A percentile compares a stretch with the other conserved stretches of the same genome.
Conservation (phyloP, 2,113 vertebrate genomes). For the Nesoenas mayeri region DNA sequence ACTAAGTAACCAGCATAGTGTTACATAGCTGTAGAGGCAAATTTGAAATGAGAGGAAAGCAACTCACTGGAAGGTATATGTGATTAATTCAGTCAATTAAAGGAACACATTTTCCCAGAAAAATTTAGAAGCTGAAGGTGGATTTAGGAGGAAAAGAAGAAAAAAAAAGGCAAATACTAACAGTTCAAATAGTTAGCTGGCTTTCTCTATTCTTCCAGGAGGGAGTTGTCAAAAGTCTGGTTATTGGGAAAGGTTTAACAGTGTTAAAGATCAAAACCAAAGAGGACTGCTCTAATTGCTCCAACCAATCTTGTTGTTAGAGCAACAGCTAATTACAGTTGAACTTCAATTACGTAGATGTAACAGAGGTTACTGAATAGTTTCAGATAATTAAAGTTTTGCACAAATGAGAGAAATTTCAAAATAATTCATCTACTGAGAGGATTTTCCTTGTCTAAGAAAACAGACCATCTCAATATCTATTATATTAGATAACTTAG, state of each 20-base stretch:
- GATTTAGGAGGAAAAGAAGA: not conserved
- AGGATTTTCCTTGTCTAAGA: not conserved
- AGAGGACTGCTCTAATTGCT: not conserved
- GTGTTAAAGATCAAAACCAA: not conserved
- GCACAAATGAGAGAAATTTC: not conserved
- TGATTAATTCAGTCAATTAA: not conserved
- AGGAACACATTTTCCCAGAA: not conserved
- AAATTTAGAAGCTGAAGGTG: not conserved
- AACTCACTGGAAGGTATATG: not conserved
- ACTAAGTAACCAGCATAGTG: not conserved
- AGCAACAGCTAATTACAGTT: not conserved
- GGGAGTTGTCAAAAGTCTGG: not conserved
- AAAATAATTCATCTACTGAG: not conserved
- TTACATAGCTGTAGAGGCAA: not conserved
- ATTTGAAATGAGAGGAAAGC: not conserved
- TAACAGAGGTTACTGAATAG: not conserved
- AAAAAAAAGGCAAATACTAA: not conserved
- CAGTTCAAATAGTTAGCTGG: not conserved
- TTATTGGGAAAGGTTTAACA: not conserved
- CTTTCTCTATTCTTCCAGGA: not conserved
- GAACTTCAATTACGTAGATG: not conserved
- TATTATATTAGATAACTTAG: not conserved
- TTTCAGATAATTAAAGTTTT: not conserved
- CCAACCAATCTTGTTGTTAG: not conserved
- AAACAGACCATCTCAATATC: not conserved